Evolutionary conservation across 1,140 invertebrate species (phyloP), one percentile per base, ranked within the genome.

Genomic region (Bombus sibiricus): DNA sequence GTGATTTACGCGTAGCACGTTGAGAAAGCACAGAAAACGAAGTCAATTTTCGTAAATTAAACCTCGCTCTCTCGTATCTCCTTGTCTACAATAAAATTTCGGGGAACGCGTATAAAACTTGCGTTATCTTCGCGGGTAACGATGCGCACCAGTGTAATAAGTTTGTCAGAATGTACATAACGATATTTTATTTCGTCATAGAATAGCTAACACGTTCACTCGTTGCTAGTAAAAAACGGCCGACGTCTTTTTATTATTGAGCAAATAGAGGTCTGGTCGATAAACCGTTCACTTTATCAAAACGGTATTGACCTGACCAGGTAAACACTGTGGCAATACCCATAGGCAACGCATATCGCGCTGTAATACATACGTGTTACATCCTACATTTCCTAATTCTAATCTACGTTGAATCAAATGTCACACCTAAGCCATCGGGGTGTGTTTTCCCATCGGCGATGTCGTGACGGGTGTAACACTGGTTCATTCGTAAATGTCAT

Each of bases 241-340:
- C 25, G 10, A 37, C 3, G 66, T 47, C 39, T 79, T 72, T 62
- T 62, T 32, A 18, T 37, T 39, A 47, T 62, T 28, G 68, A 53
- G 57, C 57, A 62, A 75, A 82, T 53, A 72, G 15, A 37, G 32
- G 47, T 22, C 18, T 25, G 28, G 18, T 80, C 66, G 83, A 79
- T 62, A 72, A 71, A 72, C 57, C 9, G 66, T 62, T 39, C 69
- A 47, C 53, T 79, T 73, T 80, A 72, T 85, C 83, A 80, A 34
- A 79, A 62, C 25, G 9, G 28, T 32, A 72, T 80, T 62, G 68
- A 6, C 41, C 25, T 18, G 39, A 34, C 8, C 37, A 47, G 43
- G 75, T 78, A 47, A 72, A 84, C 41, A 84, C 1, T 12, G 64
- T 25, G 43, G 18, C n/a, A 32, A 59, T 84, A 72, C 53, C 76